These are phyloP conservation scores for Pteromalus puparum DNA, from an alignment of 1,140 invertebrate species.

Conservation along the genomic window DNA sequence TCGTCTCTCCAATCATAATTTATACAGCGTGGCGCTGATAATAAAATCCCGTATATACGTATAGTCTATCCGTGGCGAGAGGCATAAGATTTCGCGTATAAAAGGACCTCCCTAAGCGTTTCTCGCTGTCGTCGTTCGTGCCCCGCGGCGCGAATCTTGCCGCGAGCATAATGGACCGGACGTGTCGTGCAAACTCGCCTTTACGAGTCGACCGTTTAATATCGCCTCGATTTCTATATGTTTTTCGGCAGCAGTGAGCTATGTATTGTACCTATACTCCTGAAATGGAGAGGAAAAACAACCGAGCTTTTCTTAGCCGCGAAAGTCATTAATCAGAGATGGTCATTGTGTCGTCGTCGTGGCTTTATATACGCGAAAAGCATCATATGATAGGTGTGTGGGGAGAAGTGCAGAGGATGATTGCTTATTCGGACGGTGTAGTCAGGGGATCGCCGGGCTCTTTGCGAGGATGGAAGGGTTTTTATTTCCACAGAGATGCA, in stretches of 20 bases:
- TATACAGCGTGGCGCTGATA: constrained; percentile 21
- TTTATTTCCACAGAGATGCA: constrained; percentile 31
- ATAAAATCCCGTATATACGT: constrained; percentile 14
- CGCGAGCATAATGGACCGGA: constrained; percentile 32
- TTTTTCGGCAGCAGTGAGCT: neutral
- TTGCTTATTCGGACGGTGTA: constrained; percentile 65
- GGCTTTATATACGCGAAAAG: constrained; percentile 36
- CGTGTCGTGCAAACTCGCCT: neutral
- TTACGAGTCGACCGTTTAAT: constrained; percentile 33
- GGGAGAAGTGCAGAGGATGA: constrained; percentile 52
- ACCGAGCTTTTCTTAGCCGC: neutral
- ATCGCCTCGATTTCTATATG: constrained; percentile 24
- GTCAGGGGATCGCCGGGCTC: constrained; percentile 56
- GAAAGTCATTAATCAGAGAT: constrained; percentile 59
- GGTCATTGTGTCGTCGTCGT: constrained; percentile 55
- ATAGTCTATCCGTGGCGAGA: neutral
- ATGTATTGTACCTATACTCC: neutral
- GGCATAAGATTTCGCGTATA: constrained; percentile 33
- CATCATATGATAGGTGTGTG: constrained; percentile 57
- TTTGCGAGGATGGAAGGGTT: constrained; percentile 5
- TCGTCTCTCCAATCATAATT: constrained; percentile 35
- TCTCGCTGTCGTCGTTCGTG: constrained; percentile 7
- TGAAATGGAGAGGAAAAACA: neutral
- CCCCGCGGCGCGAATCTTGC: neutral
- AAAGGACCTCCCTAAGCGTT: constrained; percentile 17